Conservation (phyloP, 1,140 invertebrate species). For the Potamilus streckersoni region DNA sequence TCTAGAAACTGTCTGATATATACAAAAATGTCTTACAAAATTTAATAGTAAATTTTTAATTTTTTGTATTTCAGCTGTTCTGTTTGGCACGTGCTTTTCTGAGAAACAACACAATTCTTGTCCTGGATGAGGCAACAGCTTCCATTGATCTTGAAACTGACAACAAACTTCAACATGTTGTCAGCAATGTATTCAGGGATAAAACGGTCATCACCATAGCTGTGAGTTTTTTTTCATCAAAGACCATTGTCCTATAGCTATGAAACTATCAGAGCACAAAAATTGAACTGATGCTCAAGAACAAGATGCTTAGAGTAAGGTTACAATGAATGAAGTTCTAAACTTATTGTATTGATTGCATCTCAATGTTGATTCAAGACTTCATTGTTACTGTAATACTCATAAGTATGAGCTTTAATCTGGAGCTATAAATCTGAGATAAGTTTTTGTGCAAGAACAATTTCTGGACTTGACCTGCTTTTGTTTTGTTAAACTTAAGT, state of each 20-base stretch:
- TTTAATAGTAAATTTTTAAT: background rate
- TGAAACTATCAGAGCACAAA: background rate
- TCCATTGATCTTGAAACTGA: constrained; percentile 69
- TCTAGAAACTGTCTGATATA: too few relatives aligned
- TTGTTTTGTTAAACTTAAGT: too few relatives aligned
- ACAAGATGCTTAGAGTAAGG: background rate
- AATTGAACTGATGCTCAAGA: background rate
- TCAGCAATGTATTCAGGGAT: constrained; percentile 63
- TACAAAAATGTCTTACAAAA: too few relatives aligned
- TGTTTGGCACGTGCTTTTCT: constrained; percentile 73
- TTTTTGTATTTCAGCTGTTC: constrained; percentile 66
- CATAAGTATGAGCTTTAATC: too few relatives aligned
- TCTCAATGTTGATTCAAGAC: background rate
- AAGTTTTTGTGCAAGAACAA: too few relatives aligned
- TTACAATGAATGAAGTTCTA: background rate
- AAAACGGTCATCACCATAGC: constrained; percentile 70
- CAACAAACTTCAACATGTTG: constrained; percentile 67
- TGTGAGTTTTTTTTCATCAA: constrained; percentile 45
- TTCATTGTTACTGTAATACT: too few relatives aligned
- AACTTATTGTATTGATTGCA: background rate
- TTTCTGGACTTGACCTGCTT: too few relatives aligned
- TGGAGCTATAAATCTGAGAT: too few relatives aligned
- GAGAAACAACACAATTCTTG: constrained; percentile 78
- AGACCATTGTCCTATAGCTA: background rate
- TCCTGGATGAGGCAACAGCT: constrained; percentile 75